Evolutionary conservation across 2,888 invertebrate genomes (phyloP), one percentile per base, ranked within the genome.

Genomic region (Nymphalis polychloros): DNA sequence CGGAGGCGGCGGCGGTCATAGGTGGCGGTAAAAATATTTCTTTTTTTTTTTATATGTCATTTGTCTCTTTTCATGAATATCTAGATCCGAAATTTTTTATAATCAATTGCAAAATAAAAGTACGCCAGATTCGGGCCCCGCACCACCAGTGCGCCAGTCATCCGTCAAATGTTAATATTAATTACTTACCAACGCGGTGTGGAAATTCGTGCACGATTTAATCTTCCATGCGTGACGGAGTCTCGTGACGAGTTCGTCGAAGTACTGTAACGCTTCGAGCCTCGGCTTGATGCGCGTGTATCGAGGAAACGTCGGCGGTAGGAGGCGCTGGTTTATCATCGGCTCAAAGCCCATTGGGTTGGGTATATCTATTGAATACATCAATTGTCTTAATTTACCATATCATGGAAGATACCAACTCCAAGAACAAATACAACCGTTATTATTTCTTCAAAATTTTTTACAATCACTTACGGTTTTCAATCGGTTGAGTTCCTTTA

Each of bases 231-330:
- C 96, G 77, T 95, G 94, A 80, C 96, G 95, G 63, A 98, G 93
- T 71, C 97, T 94, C 52, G 95, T 94, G n/a, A 98, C 94, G 78
- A 98, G 94, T 81, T 96, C 96, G 78, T 97, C 96, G 81, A 97
- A 94, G 84, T 97, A 97, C 74, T 94, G 93, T 71, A 98, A 85
- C 48, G 98, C 97, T 81, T 97, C 97, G 46, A 85, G 80, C 16
- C 94, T 90, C 59, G 96, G 95, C 77, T 97, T 97, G 80, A 99
- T 98, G 88, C 97, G 96, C 0, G 98, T 98, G 87, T 98, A 98
- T 23, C 99, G 95, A 0, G 99, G 99, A 93, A 99, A 99, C 20
- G 99, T 98, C 0, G 99, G 98, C n/a, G 99, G 99, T 66, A 99
- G 93, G 62, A 98, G 93, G 55, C 98, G 95, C 88, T 98, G 98